Base-by-base conservation (phyloP, 2,113 vertebrate genomes). In the Arizona elegans region DNA sequence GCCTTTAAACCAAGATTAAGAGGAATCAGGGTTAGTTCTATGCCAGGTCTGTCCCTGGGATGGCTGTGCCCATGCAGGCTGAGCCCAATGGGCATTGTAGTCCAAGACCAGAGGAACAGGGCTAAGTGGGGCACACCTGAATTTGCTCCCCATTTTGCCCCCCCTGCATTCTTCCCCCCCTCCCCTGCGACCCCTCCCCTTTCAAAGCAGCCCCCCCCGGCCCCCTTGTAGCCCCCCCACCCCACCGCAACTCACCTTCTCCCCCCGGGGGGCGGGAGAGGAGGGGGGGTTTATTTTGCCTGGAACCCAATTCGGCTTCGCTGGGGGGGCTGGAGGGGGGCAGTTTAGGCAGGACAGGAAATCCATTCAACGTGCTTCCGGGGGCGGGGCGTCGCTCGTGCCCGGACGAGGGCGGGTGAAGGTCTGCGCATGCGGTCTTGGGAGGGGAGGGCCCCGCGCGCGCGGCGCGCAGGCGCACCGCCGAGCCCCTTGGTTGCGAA, bases 161-260 rank as follows among this genome's bases (percentile, higher is more conserved):
- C 47, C 47, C 43, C 33, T 19, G 55, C 86, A 54, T 87, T 87
- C 9, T 26, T 11, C 1, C 47, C 53, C 88, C 50, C 8, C 4
- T 7, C 86, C 26, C 33, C 47, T 47, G 43, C 43, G 43, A 47
- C 43, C 1, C 62, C 55, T 12, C 3, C 43, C 58, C 17, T 38
- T 24, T 10, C 85, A 23, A 10, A 24, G 33, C 24, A 50, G 29
- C 0, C 58, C 38, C 24, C 24, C 54, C 52, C 13, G 13, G 26
- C 1, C 15, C 21, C n/a, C 26, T 17, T 3, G 2, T 5, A 55
- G 0, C 56, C 11, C 7, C 52, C 3, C 3, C 0, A 11, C 3
- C 8, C 0, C 3, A 0, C 12, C 10, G 17, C 23, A 88, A 52
- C 59, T n/a, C 53, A 13, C 54, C 33, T 70, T 4, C 43, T 75